Percentiles rank a stretch among this genome's conserved stretches.
phyloP scores from a whole-genome alignment of 2,888 invertebrate genomes.

The Orthonevra nobilis region DNA sequence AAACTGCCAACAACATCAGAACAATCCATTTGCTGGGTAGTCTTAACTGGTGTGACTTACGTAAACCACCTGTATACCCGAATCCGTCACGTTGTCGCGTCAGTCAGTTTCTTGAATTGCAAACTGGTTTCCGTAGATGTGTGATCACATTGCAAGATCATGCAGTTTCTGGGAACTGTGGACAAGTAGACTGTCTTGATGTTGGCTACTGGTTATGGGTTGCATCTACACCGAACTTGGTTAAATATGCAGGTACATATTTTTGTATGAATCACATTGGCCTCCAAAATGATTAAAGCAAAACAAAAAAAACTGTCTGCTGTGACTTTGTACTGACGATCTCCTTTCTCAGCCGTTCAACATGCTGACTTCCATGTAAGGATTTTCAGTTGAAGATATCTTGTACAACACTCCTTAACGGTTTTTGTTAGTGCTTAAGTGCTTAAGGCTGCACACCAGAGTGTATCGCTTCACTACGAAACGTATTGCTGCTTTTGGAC shows the following conservation, averaged over 20 bases:
- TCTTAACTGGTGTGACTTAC: slow-evolving; percentile 15
- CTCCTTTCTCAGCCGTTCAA: slow-evolving; percentile 27
- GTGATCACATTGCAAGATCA: slow-evolving; percentile 30
- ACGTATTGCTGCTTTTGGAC: too few relatives aligned
- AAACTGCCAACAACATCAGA: slow-evolving; percentile 38
- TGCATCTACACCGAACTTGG: slow-evolving; percentile 16
- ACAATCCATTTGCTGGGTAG: slow-evolving; percentile 16
- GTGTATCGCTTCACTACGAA: too few relatives aligned
- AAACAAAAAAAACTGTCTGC: neutral
- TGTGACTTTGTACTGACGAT: slow-evolving; percentile 15
- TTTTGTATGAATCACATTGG: too few relatives aligned
- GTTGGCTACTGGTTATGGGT: slow-evolving; percentile 8
- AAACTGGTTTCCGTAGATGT: slow-evolving; percentile 37
- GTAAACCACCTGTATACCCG: neutral
- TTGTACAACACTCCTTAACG: too few relatives aligned
- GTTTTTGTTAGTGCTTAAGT: too few relatives aligned
- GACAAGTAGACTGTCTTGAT: neutral
- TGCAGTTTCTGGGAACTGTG: slow-evolving; percentile 25
- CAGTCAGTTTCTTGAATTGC: slow-evolving; percentile 39
- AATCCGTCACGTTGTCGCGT: slow-evolving; percentile 14
- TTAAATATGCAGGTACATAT: too few relatives aligned
- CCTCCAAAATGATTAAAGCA: slow-evolving; percentile 45
- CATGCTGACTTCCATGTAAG: slow-evolving; percentile 1
- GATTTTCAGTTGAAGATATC: neutral
- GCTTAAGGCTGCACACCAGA: too few relatives aligned